These are phyloP conservation scores for Troides aeacus DNA, from an alignment of 2,888 invertebrate genomes.

Conservation along the genomic window DNA sequence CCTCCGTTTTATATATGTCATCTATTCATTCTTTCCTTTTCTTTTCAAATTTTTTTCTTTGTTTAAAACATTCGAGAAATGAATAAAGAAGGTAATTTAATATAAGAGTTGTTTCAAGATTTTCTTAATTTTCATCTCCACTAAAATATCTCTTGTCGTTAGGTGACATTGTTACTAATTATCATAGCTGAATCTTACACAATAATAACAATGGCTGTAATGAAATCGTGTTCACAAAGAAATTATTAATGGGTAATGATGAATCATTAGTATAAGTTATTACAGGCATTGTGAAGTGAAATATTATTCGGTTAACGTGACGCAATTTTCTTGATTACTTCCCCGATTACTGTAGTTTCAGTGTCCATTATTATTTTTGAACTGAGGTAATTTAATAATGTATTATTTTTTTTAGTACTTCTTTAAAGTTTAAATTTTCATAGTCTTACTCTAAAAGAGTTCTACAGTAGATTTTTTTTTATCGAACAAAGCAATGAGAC, in stretches of 20 bases:
- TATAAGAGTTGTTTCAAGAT: too few relatives aligned
- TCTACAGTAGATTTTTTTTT: too few relatives aligned
- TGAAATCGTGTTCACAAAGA: conserved; percentile 20
- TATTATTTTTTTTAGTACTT: neutral
- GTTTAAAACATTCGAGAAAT: too few relatives aligned
- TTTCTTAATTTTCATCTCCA: too few relatives aligned
- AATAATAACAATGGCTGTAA: conserved; percentile 10
- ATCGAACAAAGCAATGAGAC: too few relatives aligned
- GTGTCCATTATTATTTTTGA: conserved; percentile 13
- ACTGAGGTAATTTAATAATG: conserved; percentile 4
- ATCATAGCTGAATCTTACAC: neutral
- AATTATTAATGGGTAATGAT: conserved; percentile 23
- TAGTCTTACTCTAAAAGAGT: too few relatives aligned
- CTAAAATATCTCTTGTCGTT: too few relatives aligned
- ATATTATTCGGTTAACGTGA: conserved; percentile 24
- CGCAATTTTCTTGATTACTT: conserved; percentile 22
- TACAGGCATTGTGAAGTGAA: conserved; percentile 19
- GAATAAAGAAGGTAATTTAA: too few relatives aligned
- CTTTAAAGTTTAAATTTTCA: neutral
- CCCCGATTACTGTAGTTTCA: conserved; percentile 13
- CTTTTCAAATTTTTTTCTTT: too few relatives aligned
- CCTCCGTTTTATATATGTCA: too few relatives aligned
- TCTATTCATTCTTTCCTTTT: too few relatives aligned
- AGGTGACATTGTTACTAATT: neutral
- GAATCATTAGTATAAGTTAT: conserved; percentile 20